A percentile compares a stretch with the other conserved stretches of the same genome.
Conservation (phyloP, 2,113 vertebrate species). For the Lepus europaeus region DNA sequence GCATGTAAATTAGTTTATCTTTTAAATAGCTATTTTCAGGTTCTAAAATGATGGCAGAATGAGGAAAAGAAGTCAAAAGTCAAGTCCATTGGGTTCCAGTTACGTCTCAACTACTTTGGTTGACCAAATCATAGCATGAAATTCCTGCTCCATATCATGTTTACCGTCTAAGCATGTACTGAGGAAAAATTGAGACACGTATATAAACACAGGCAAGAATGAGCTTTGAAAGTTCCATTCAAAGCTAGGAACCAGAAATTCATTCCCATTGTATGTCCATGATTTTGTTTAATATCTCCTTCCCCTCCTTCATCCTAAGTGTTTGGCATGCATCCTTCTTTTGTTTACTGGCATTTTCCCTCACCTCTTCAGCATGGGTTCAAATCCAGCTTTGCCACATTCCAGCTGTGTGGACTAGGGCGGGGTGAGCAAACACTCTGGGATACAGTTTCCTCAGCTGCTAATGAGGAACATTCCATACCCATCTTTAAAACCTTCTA, state of each 20-base stretch:
- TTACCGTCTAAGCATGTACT: not conserved
- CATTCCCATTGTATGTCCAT: not conserved
- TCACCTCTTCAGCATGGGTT: not conserved
- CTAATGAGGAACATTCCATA: not conserved
- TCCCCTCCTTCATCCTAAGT: not conserved
- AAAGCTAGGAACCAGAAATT: not conserved
- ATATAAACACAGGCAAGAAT: not conserved
- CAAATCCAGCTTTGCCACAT: not conserved
- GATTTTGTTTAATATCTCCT: not conserved
- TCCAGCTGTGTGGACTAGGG: not conserved
- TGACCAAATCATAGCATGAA: not conserved
- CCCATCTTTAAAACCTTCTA: not conserved
- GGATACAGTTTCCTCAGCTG: not conserved
- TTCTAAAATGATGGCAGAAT: not conserved
- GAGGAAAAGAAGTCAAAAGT: not conserved
- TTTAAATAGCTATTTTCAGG: not conserved
- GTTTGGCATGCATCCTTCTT: not conserved
- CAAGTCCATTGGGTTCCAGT: not conserved
- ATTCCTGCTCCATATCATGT: not conserved
- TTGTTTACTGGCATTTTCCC: not conserved
- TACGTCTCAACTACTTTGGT: not conserved
- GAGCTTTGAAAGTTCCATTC: not conserved
- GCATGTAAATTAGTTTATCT: not conserved
- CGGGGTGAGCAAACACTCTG: not conserved
- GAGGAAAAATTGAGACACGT: conserved; percentile 3